Percentiles rank a stretch among this genome's conserved stretches.
phyloP scores from a whole-genome alignment of 2,797 vertebrate species.

The Pempheris klunzingeri region DNA sequence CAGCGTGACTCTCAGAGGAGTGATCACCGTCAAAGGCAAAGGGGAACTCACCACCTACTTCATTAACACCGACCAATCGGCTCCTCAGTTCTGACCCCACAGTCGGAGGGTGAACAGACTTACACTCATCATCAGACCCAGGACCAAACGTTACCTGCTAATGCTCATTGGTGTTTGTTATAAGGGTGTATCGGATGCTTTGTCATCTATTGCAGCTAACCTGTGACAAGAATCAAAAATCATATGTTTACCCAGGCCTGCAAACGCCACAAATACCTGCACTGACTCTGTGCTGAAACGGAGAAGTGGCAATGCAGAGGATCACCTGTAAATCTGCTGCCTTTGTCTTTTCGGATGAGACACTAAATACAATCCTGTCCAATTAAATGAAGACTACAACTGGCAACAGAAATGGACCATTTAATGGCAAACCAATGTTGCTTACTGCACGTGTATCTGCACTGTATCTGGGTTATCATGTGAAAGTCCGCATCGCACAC shows the following conservation, averaged over 20 bases:
- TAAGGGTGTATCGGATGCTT: not conserved
- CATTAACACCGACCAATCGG: constrained; percentile 83
- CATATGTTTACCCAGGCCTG: not conserved
- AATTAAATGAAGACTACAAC: constrained; percentile 20
- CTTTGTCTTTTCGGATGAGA: constrained; percentile 57
- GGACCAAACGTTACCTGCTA: not conserved
- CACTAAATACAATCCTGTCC: constrained; percentile 44
- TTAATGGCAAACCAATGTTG: not conserved
- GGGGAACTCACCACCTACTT: constrained; percentile 92
- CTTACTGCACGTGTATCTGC: constrained; percentile 7
- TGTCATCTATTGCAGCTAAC: not conserved
- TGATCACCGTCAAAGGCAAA: constrained; percentile 93
- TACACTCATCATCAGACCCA: not conserved
- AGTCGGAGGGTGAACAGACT: not conserved
- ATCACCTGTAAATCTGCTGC: constrained; percentile 7
- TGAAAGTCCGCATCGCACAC: not conserved
- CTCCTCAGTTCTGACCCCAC: constrained; percentile 50
- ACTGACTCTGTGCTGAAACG: not conserved
- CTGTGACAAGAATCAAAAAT: constrained; percentile 6
- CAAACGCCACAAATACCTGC: not conserved
- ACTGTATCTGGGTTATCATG: constrained; percentile 28
- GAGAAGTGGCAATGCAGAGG: not conserved
- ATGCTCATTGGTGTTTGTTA: not conserved
- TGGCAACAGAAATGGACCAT: constrained; percentile 1
- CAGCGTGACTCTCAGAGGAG: constrained; percentile 85